Base-by-base conservation (phyloP, 2,888 invertebrate species). In the Rhaphigaster nebulosa region DNA sequence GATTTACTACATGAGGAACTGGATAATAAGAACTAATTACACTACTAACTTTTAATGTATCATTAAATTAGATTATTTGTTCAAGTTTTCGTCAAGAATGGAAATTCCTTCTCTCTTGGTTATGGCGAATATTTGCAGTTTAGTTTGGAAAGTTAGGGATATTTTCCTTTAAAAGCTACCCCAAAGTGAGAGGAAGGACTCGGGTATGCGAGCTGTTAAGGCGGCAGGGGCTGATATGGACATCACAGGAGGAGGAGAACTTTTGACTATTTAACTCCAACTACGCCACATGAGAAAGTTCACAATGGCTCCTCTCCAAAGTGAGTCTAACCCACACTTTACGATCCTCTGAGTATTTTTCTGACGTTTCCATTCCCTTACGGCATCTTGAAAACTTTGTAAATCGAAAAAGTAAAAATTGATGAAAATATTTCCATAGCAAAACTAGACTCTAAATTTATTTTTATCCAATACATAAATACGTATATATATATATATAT, bases 221-320 rank as follows among this genome's bases (percentile, higher is more conserved):
- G 38, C 34, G 34, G 70, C 5, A 70, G 70, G 34, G 38, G 65
- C 34, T 34, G 70, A 76, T 76, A 76, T 76, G 70, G 70, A 76
- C 70, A 76, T 76, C 70, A 23, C 34, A 34, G 23, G 70, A 76
- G 70, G 56, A 56, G 60, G 20, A 34, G 34, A 76, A 76, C 34
- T 76, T 76, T 76, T 76, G 70, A 76, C 70, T 76, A 76, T 76
- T 76, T 76, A 76, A 76, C 70, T 76, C 70, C 70, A 76, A 76
- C 70, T 76, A 76, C 70, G 34, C 34, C 34, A 76, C 70, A 76
- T 38, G 34, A 76, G 70, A 38, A 76, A 76, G 10, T 76, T 76
- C 38, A 76, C 70, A 76, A 76, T 38, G 70, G 34, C 34, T 76
- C 34, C 20, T 38, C 38, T 70, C 20, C 38, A 76, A 38, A 38